Evolutionary conservation across 2,797 vertebrate genomes (phyloP), one percentile per base, ranked within the genome.

Genomic region (Thripadectes ignobilis): DNA sequence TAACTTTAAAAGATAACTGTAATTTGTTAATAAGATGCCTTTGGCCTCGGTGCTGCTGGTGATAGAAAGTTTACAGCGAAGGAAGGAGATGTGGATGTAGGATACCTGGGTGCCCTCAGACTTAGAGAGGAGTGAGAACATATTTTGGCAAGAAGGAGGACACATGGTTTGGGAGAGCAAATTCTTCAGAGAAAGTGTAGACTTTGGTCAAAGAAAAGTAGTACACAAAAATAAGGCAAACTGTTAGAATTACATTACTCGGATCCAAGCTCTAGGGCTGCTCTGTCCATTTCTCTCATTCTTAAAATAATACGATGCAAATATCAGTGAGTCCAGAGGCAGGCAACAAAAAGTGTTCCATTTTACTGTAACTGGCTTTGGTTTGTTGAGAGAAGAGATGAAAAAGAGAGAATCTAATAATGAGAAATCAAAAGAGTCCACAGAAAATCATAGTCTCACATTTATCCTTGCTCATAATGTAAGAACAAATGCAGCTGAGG

Each of bases 361-460:
- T 83, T 89, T 80, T 89, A 48, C 63, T 74, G 45, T 51, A 77
- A 79, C 61, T 68, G 57, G 55, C 45, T 48, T 68, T 24, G 32
- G n/a, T 81, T 92, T 93, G 74, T 93, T 92, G 69, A 52, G 59
- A 67, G 23, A 90, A 93, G 49, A 86, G 45, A 63, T 46, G 27
- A 77, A 86, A 80, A 71, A 65, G 36, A 76, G 39, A 46, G 22
- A 79, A 54, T 43, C n/a, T 59, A 85, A 83, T 83, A 85, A 84
- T 18, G 10, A 80, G 34, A 88, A 92, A 58, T 66, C 38, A 54
- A 68, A 88, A 75, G 78, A 68, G 29, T 78, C 83, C 51, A 51
- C 48, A 93, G 77, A 90, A 88, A 68, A 57, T 78, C 46, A 46
- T 52, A n/a, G 8, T 34, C 4, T 67, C 32, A 13, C 15, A 13